Conservation (phyloP, 37 sponge, comb jelly and placozoan species). For the Beroe ovata region DNA sequence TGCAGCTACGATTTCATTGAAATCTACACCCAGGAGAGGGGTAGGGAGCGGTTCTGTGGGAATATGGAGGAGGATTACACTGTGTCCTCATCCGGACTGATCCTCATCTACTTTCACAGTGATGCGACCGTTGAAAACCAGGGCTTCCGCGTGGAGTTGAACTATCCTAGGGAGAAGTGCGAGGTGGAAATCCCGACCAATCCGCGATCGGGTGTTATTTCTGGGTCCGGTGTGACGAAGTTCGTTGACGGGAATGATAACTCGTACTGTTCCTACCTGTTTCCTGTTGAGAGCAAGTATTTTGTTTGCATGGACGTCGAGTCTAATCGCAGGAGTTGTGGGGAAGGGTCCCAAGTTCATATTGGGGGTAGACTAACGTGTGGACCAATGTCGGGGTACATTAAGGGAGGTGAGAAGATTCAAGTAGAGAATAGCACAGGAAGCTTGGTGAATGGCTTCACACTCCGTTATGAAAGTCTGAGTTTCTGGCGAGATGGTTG, state of each 20-base stretch:
- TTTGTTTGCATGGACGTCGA: neutral
- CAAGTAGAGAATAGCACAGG: neutral
- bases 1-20: slow-evolving; percentile 41
- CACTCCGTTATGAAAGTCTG: neutral
- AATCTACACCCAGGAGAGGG: slow-evolving; percentile 20
- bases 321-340: neutral
- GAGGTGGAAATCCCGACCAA: neutral
- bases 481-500: neutral
- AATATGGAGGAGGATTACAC: neutral
- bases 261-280: neutral
- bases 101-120: slow-evolving; percentile 33
- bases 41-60: neutral
- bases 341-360: neutral
- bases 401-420: neutral
- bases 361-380: neutral
- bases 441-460: neutral
- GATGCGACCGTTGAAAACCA: neutral
- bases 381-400: neutral
- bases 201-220: neutral
- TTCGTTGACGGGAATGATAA: neutral
- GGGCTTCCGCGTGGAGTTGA: neutral
- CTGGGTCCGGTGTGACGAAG: neutral
- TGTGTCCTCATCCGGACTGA: neutral
- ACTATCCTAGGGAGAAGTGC: neutral
- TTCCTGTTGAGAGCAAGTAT: neutral